phyloP scores from a whole-genome alignment of 1,140 invertebrate species.

The Drosophila azteca region DNA sequence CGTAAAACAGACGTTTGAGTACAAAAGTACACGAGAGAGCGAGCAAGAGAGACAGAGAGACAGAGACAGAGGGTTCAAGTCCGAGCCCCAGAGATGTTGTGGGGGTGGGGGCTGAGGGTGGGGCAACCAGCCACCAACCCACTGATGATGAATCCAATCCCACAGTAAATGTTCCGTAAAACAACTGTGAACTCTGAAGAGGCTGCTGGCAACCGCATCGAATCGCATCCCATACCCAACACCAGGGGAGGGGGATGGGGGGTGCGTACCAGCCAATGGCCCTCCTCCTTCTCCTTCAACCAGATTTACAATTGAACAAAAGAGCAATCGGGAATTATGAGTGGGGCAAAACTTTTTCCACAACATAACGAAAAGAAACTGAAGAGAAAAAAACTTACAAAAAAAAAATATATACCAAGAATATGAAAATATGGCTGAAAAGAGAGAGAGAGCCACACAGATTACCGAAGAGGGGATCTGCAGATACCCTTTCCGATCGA shows the following conservation, averaged over 20 bases:
- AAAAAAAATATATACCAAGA: slow-evolving; percentile 12
- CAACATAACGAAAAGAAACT: slow-evolving; percentile 58
- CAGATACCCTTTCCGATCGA: too few relatives aligned
- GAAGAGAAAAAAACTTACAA: slow-evolving; percentile 29
- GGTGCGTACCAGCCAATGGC: neutral
- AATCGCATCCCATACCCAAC: neutral
- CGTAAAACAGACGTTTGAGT: slow-evolving; percentile 71
- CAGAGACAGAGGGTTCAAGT: slow-evolving; percentile 35
- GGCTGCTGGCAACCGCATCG: slow-evolving; percentile 30
- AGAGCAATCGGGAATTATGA: slow-evolving; percentile 80
- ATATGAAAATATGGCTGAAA: slow-evolving; percentile 37
- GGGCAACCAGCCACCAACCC: neutral
- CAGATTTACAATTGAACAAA: slow-evolving; percentile 74
- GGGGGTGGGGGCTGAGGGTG: slow-evolving; percentile 3
- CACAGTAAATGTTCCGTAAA: slow-evolving; percentile 78
- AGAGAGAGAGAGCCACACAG: neutral
- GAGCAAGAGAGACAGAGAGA: too few relatives aligned
- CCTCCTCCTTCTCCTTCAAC: slow-evolving; percentile 4
- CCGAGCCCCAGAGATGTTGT: slow-evolving; percentile 16
- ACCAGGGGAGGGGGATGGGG: too few relatives aligned
- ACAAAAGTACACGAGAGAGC: slow-evolving; percentile 36
- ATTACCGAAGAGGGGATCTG: too few relatives aligned
- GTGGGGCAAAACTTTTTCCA: slow-evolving; percentile 69
- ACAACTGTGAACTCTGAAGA: slow-evolving; percentile 60
- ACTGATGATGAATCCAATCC: slow-evolving; percentile 35